Evolutionary conservation across 1,140 invertebrate genomes (phyloP), one percentile per base, ranked within the genome.

Genomic region (Drosophila sucinea): DNA sequence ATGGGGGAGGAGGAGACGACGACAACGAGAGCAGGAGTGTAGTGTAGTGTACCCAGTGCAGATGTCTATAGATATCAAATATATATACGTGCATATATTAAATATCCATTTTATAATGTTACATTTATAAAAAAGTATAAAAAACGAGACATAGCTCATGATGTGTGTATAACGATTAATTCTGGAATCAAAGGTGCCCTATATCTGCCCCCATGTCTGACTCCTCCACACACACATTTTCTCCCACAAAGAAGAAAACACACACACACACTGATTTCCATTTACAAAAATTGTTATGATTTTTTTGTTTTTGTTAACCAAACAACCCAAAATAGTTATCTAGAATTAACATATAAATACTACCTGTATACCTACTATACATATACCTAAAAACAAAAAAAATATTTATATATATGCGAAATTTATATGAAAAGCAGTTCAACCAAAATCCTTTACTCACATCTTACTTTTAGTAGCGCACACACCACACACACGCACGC

Each of bases 221-320:
- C 55, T 55, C 51, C 60, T 41, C 57, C 44, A 38, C 38, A 61
- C 44, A 25, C 6, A 47, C 44, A 25, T 17, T 17, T 17, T 17
- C 17, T 17, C 17, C 17, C 17, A 25, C 44, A 51, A 5, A 65
- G 33, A 65, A 58, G 40, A 25, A 32, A 17, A 57, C 30, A 67
- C 60, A 54, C 38, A 64, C 30, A 60, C 60, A 27, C 33, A 54
- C 67, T 54, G 74, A 72, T 82, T 79, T 76, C 69, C 72, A 77
- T 80, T 80, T 80, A 81, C 44, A 65, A 69, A 79, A 70, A 67
- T 81, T 87, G 82, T 86, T 86, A 86, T 86, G 54, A 86, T 86
- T 86, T 84, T 73, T 76, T 82, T 77, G 72, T 86, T 86, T 86
- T 87, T 86, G 82, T 86, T 86, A 87, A 87, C 79, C 82, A 79